Conservation (phyloP, 2,113 vertebrate genomes). For the Myrmecophaga tridactyla region DNA sequence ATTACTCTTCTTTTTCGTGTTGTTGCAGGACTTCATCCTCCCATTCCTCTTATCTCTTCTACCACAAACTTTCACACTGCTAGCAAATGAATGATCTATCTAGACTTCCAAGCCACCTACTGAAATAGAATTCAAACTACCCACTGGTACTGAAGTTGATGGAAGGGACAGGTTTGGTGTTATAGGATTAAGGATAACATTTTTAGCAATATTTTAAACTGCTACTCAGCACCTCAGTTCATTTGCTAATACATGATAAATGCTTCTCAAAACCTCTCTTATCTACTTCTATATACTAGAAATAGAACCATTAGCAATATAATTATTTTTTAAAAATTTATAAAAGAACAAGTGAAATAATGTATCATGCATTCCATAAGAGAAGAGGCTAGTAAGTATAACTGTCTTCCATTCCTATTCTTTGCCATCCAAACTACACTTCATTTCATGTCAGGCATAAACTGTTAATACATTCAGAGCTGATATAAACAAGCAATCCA, state of each 20-base stretch:
- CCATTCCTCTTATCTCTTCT: neutral
- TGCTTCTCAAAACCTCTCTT: neutral
- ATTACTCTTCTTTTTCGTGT: neutral
- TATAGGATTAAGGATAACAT: neutral
- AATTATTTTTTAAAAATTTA: neutral
- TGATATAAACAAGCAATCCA: neutral
- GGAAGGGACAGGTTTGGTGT: neutral
- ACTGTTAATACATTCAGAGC: neutral
- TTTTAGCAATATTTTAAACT: conserved; percentile 34
- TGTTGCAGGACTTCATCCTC: neutral
- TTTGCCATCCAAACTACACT: neutral
- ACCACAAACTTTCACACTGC: neutral
- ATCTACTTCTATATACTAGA: neutral
- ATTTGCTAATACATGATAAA: conserved; percentile 4
- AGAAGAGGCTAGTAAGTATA: neutral
- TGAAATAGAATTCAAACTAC: neutral
- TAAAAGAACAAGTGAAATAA: neutral
- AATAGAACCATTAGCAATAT: neutral
- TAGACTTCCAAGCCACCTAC: neutral
- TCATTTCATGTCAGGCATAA: neutral
- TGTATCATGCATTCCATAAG: neutral
- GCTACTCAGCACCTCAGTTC: neutral
- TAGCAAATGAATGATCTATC: neutral
- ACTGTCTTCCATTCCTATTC: neutral
- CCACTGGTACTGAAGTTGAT: neutral